phyloP scores from a whole-genome alignment of 1,140 invertebrate species.

The Lasioglossum albipes region DNA sequence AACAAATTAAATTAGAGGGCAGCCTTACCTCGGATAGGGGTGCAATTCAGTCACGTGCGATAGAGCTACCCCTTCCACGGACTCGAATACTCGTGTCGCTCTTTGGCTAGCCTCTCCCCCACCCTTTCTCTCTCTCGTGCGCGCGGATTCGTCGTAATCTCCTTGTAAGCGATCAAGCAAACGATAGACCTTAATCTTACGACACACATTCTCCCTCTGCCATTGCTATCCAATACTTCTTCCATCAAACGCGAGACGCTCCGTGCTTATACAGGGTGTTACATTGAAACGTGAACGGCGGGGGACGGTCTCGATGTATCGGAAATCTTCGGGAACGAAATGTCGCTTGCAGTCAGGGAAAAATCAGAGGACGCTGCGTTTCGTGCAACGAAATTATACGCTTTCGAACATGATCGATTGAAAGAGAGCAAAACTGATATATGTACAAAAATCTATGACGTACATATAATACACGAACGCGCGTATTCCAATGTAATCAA shows the following conservation, averaged over 20 bases:
- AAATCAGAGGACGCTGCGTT: too few relatives aligned
- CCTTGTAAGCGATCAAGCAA: conserved; percentile 23
- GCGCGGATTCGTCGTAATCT: conserved; percentile 29
- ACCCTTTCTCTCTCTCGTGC: not conserved
- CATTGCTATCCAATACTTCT: not conserved
- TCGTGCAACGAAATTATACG: too few relatives aligned
- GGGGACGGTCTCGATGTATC: too few relatives aligned
- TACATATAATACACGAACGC: too few relatives aligned
- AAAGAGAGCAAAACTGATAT: too few relatives aligned
- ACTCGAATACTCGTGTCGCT: conserved; percentile 24
- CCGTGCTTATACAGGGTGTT: too few relatives aligned
- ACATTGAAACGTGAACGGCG: too few relatives aligned
- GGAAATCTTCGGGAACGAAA: too few relatives aligned
- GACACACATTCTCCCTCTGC: not conserved
- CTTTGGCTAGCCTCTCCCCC: conserved; percentile 6
- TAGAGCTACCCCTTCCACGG: conserved; percentile 12
- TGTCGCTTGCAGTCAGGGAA: too few relatives aligned
- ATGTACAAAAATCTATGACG: too few relatives aligned
- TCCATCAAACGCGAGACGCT: not conserved
- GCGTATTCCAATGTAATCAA: too few relatives aligned
- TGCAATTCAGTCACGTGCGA: conserved; percentile 52
- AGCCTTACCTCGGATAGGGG: conserved; percentile 42
- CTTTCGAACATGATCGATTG: too few relatives aligned
- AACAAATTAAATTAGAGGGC: conserved; percentile 59
- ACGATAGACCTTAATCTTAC: conserved; percentile 16